Conservation (phyloP, 2,797 vertebrate genomes). For the Peromyscus nudipes region DNA sequence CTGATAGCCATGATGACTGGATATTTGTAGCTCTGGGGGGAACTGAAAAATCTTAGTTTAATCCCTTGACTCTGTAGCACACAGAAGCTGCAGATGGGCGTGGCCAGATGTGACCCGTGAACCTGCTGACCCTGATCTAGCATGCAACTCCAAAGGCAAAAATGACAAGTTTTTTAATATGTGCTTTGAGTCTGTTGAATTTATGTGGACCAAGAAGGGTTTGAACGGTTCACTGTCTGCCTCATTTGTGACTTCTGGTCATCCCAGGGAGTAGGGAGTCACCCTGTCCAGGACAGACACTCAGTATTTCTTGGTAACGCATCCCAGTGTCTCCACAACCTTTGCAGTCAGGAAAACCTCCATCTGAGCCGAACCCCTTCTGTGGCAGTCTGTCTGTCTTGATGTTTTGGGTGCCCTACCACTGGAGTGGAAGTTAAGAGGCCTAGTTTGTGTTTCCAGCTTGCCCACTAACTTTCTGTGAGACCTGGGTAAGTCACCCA, state of each 20-base stretch:
- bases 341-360: neutral
- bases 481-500: constrained; percentile 8
- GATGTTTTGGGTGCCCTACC: neutral
- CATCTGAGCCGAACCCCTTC: neutral
- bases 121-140: neutral
- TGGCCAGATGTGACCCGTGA: neutral
- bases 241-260: neutral
- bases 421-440: neutral
- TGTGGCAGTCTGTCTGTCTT: constrained; percentile 41
- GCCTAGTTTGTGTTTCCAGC: constrained; percentile 50
- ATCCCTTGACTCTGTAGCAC: neutral
- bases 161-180: neutral
- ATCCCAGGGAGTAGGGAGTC: neutral
- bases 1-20: neutral
- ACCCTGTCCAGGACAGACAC: neutral
- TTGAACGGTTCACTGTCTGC: neutral
- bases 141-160: neutral
- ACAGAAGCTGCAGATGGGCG: accelerated
- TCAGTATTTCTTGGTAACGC: neutral
- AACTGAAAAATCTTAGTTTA: neutral
- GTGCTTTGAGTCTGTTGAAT: neutral
- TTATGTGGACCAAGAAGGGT: neutral
- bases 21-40: neutral
- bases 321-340: neutral
- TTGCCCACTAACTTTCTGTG: constrained; percentile 34